Evolutionary conservation across 2,113 vertebrate genomes (phyloP).

Genomic region (Muntiacus muntjak): DNA sequence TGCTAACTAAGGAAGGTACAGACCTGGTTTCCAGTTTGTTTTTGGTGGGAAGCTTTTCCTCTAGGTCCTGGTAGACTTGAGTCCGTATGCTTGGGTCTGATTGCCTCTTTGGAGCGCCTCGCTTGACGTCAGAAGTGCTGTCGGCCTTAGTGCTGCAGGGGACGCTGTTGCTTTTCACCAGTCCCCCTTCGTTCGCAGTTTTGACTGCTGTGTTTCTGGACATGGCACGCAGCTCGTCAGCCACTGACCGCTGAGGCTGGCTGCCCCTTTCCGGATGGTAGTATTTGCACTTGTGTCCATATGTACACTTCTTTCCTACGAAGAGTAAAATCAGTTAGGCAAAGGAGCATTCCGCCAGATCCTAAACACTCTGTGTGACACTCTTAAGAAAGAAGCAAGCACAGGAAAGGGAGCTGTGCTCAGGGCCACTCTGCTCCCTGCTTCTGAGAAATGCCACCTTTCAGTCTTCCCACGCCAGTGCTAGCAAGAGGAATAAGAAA

Average conservation of each 20-base stretch:
- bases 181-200: slow-evolving; percentile 85
- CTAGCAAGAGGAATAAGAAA: not conserved
- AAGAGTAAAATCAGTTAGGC: slow-evolving; percentile 40
- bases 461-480: not conserved
- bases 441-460: not conserved
- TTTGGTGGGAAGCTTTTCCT: slow-evolving; percentile 94
- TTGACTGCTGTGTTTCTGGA: slow-evolving; percentile 91
- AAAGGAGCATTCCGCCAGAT: not conserved
- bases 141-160: slow-evolving; percentile 88
- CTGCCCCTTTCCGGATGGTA: slow-evolving; percentile 96
- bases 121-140: slow-evolving; percentile 83
- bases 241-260: slow-evolving; percentile 96
- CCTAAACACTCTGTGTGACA: not conserved
- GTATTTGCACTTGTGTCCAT: slow-evolving; percentile 99
- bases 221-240: slow-evolving; percentile 96
- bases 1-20: slow-evolving; percentile 85
- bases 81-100: slow-evolving; percentile 93
- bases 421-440: not conserved
- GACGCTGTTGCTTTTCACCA: slow-evolving; percentile 97
- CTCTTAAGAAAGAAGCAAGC: not conserved
- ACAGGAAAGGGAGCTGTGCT: not conserved
- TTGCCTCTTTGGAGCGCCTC: slow-evolving; percentile 89
- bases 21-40: slow-evolving; percentile 89
- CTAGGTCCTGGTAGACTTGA: slow-evolving; percentile 92
- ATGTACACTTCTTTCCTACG: slow-evolving; percentile 97